Evolutionary conservation across 2,888 invertebrate genomes (phyloP).

Genomic region (Epistrophe eligans): DNA sequence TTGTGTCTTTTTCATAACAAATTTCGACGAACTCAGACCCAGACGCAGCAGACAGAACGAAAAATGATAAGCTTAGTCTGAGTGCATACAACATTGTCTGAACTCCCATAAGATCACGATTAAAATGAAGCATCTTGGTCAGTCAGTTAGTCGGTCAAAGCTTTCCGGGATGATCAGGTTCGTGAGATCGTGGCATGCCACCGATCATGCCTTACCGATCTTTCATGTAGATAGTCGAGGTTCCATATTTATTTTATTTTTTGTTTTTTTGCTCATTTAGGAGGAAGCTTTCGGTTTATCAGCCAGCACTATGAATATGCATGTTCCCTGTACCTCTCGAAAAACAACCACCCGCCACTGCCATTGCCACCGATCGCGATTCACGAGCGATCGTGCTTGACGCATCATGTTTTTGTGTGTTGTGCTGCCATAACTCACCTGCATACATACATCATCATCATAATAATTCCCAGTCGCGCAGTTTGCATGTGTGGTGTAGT

Average conservation of each 20-base stretch:
- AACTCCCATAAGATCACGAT: slow-evolving; percentile 44
- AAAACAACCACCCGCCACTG: background rate
- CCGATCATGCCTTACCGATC: slow-evolving; percentile 43
- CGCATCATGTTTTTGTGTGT: slow-evolving; percentile 56
- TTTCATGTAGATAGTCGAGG: background rate
- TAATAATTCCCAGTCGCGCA: slow-evolving; percentile 32
- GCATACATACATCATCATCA: slow-evolving; percentile 68
- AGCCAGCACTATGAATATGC: background rate
- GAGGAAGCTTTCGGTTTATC: slow-evolving; percentile 36
- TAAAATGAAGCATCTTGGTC: slow-evolving; percentile 56
- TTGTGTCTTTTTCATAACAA: slow-evolving; percentile 21
- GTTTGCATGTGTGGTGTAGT: slow-evolving; percentile 57
- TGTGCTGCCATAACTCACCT: slow-evolving; percentile 48
- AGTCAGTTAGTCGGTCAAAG: slow-evolving; percentile 76
- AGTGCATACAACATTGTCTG: slow-evolving; percentile 52
- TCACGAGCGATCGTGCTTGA: slow-evolving; percentile 58
- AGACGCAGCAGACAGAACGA: slow-evolving; percentile 13
- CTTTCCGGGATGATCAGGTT: slow-evolving; percentile 42
- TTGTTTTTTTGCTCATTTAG: background rate
- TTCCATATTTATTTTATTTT: background rate
- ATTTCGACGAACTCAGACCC: slow-evolving; percentile 5
- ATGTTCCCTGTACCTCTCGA: background rate
- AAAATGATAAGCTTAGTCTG: slow-evolving; percentile 39
- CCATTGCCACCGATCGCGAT: slow-evolving; percentile 28
- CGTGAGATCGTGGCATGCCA: slow-evolving; percentile 43